These are phyloP conservation scores for Sarcoramphus papa DNA, from an alignment of 2,797 vertebrate species.

Conservation along the genomic window DNA sequence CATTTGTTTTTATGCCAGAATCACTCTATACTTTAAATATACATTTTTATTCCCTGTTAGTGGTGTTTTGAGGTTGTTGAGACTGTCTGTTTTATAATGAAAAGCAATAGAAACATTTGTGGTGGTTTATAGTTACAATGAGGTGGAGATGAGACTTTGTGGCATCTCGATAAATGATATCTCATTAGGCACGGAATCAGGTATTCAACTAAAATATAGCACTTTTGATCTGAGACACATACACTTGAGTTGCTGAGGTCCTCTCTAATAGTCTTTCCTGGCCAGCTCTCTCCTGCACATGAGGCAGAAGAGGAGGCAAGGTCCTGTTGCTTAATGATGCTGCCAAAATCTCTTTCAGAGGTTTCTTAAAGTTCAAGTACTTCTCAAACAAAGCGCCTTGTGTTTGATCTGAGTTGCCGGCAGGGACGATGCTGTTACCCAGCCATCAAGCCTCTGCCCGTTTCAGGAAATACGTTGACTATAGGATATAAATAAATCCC, in stretches of 20 bases:
- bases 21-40: not conserved
- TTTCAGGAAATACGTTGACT: conserved; percentile 17
- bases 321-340: not conserved
- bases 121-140: not conserved
- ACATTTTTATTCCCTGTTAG: rapidly evolving
- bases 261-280: not conserved
- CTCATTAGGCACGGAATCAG: not conserved
- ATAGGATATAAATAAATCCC: conserved; percentile 23
- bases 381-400: not conserved
- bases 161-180: not conserved
- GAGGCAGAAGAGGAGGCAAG: not conserved
- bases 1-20: not conserved
- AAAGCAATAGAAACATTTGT: not conserved
- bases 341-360: not conserved
- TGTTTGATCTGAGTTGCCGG: not conserved
- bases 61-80: not conserved
- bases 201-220: not conserved
- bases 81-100: not conserved
- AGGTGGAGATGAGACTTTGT: not conserved
- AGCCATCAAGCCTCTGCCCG: not conserved
- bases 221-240: not conserved
- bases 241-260: not conserved
- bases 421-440: not conserved
- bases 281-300: not conserved
- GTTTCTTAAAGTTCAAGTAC: not conserved